phyloP scores from a whole-genome alignment of 2,888 invertebrate genomes.

The Ophion costatus region DNA sequence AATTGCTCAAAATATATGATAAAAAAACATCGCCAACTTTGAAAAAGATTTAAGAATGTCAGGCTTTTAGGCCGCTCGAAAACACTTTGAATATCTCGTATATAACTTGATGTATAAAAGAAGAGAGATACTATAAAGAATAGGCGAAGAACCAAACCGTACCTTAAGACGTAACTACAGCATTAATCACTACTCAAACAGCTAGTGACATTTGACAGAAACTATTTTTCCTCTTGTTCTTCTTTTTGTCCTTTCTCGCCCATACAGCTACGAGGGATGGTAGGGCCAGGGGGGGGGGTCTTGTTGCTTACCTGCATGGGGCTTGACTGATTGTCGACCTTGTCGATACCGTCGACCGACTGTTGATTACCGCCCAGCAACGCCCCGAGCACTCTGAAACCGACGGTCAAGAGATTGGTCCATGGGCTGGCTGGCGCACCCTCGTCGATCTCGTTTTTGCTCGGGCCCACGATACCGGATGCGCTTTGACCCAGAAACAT shows the following conservation, averaged over 20 bases:
- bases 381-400: conserved; percentile 93
- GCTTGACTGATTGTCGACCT: conserved; percentile 92
- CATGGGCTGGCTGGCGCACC: conserved; percentile 91
- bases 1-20: too few species aligned
- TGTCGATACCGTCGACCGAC: conserved; percentile 92
- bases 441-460: conserved; percentile 91
- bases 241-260: too few species aligned
- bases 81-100: too few species aligned
- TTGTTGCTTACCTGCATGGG: conserved; percentile 91
- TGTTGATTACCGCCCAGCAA: conserved; percentile 90
- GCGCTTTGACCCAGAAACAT: conserved; percentile 91
- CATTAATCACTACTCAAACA: not conserved
- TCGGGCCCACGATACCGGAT: conserved; percentile 87
- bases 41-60: too few species aligned
- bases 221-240: not conserved
- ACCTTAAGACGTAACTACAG: not conserved
- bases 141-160: conserved; percentile 39
- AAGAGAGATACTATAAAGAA: not conserved
- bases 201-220: not conserved
- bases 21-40: too few species aligned
- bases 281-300: too few species aligned
- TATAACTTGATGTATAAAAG: not conserved
- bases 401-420: conserved; percentile 94
- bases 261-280: too few species aligned
- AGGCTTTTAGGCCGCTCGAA: too few species aligned